These are phyloP conservation scores for Amblyornis subalaris DNA, from an alignment of 2,113 vertebrate species.

Conservation along the genomic window DNA sequence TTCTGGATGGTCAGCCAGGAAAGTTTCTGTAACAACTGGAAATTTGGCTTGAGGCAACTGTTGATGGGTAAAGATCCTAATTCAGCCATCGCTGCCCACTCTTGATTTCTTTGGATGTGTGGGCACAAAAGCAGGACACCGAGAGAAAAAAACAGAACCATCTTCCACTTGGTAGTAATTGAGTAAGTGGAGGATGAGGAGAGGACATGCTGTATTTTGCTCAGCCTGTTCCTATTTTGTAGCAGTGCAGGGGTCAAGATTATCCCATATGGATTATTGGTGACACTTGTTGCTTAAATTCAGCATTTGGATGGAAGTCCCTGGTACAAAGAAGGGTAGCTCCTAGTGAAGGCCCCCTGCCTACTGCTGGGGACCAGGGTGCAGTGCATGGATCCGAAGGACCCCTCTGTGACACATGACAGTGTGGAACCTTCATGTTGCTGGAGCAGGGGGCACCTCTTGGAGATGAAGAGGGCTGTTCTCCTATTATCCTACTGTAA, in stretches of 20 bases:
- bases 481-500: not conserved
- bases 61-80: not conserved
- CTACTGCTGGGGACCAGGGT: rapidly evolving
- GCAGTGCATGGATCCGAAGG: not conserved
- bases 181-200: not conserved
- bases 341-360: not conserved
- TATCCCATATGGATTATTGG: not conserved
- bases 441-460: not conserved
- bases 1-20: not conserved
- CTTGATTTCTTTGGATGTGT: not conserved
- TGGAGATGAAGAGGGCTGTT: not conserved
- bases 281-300: not conserved
- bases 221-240: not conserved
- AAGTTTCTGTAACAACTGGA: not conserved
- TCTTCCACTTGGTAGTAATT: not conserved
- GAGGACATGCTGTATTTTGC: not conserved
- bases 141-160: not conserved
- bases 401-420: not conserved
- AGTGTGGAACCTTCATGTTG: not conserved
- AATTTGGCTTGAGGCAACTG: not conserved
- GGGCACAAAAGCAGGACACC: not conserved
- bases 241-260: not conserved
- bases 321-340: not conserved
- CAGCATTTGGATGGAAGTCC: not conserved
- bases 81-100: rapidly evolving